Conservation (phyloP, 2,888 invertebrate genomes). For the Drosophila siamana region DNA sequence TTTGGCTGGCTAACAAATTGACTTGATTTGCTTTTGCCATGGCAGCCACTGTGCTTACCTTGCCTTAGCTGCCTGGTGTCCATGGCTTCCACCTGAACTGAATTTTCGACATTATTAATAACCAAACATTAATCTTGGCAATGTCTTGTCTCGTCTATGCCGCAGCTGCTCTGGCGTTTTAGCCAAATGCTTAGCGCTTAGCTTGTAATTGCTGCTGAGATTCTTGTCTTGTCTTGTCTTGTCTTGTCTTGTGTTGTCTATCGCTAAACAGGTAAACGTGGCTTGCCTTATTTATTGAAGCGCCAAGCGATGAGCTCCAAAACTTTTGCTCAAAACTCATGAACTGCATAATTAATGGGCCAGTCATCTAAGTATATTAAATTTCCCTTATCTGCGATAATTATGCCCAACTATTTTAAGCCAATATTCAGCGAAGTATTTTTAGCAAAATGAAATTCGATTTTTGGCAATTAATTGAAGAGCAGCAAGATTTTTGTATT, state of each 20-base stretch:
- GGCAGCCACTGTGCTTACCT: conserved; percentile 2
- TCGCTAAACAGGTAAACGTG: conserved; percentile 42
- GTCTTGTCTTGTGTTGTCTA: conserved; percentile 44
- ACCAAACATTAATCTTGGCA: conserved; percentile 68
- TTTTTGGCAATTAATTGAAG: not conserved
- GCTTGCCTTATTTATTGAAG: conserved; percentile 31
- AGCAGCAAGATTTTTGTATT: not conserved
- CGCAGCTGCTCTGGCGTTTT: conserved; percentile 61
- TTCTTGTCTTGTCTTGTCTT: conserved; percentile 49
- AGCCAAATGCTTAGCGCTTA: conserved; percentile 67
- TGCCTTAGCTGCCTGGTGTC: conserved; percentile 10
- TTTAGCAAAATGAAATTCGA: not conserved
- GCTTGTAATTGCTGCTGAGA: conserved; percentile 65
- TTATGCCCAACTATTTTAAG: conserved; percentile 21
- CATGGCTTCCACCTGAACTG: conserved; percentile 42
- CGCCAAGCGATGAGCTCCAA: not conserved
- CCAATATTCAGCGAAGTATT: not conserved
- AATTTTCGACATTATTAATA: conserved; percentile 65
- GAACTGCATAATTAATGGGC: conserved; percentile 54
- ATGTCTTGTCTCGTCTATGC: conserved; percentile 36
- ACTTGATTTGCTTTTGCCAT: conserved; percentile 64
- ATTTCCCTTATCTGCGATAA: conserved; percentile 10
- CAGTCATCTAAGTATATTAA: conserved; percentile 25
- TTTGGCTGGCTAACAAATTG: conserved; percentile 66
- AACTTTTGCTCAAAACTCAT: conserved; percentile 35